Evolutionary conservation across 2,888 invertebrate genomes (phyloP).

Genomic region (Polydrusus cervinus): DNA sequence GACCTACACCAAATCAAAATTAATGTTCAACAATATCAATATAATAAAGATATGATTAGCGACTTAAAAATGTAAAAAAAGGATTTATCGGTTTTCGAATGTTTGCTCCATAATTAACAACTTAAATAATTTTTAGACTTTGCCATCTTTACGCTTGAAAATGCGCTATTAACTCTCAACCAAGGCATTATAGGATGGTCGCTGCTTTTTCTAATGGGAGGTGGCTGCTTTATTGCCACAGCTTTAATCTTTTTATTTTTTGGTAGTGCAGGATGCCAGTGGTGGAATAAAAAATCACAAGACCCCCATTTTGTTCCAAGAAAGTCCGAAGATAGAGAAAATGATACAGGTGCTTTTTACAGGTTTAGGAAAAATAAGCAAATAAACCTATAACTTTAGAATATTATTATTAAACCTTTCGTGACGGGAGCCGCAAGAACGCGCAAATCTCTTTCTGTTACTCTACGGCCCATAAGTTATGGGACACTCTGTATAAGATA

Average conservation of each 20-base stretch:
- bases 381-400: too few relatives aligned
- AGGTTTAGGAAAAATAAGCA: not conserved
- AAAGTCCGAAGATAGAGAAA: not conserved
- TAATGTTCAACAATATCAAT: too few relatives aligned
- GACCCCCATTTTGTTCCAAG: not conserved
- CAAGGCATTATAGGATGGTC: conserved; percentile 30
- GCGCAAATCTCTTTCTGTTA: too few relatives aligned
- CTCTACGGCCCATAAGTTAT: too few relatives aligned
- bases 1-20: too few relatives aligned
- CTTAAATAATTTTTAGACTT: conserved; percentile 25
- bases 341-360: not conserved
- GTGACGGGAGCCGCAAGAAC: too few relatives aligned
- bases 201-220: conserved; percentile 30
- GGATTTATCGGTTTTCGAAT: too few relatives aligned
- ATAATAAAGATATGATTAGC: too few relatives aligned
- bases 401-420: too few relatives aligned
- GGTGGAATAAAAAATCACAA: conserved; percentile 35
- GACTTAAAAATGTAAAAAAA: too few relatives aligned
- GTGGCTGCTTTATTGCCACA: conserved; percentile 25
- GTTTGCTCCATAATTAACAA: too few relatives aligned
- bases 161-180: not conserved
- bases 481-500: too few relatives aligned
- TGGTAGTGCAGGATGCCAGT: conserved; percentile 12
- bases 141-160: not conserved
- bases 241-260: conserved; percentile 36